Percentiles rank a stretch among this genome's conserved stretches.
These are phyloP conservation scores for Micromesistius poutassou DNA, from an alignment of 2,797 vertebrate species.

Conservation along the genomic window DNA sequence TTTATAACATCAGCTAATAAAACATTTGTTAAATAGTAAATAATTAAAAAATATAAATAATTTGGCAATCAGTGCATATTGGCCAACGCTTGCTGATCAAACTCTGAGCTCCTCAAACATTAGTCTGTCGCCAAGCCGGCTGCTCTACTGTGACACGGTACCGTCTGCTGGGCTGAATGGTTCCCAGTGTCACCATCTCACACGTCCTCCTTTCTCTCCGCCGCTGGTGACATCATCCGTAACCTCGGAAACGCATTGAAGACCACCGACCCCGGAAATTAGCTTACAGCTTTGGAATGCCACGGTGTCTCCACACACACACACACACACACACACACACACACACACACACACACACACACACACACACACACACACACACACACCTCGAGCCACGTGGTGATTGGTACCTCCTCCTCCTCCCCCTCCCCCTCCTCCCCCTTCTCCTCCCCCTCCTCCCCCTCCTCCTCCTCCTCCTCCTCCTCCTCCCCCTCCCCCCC, in stretches of 20 bases:
- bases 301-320: constrained; percentile 29
- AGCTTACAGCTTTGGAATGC: constrained; percentile 71
- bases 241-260: constrained; percentile 64
- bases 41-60: neutral
- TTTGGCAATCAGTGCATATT: neutral
- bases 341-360: no score
- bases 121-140: no score
- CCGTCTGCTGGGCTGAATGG: no score
- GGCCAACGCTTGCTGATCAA: neutral
- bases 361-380: no score
- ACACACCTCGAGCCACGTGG: no score
- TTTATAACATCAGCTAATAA: neutral
- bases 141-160: no score
- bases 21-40: constrained; percentile 1
- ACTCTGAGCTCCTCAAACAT: neutral
- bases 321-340: neutral
- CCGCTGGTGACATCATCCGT: constrained; percentile 70
- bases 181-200: constrained; percentile 29
- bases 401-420: no score
- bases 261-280: constrained; percentile 69
- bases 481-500: constrained; percentile 32
- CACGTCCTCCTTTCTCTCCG: constrained; percentile 50
- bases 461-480: neutral
- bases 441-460: neutral
- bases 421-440: constrained; percentile 1